phyloP scores from a whole-genome alignment of 2,113 vertebrate genomes.

The Crotalus viridis region DNA sequence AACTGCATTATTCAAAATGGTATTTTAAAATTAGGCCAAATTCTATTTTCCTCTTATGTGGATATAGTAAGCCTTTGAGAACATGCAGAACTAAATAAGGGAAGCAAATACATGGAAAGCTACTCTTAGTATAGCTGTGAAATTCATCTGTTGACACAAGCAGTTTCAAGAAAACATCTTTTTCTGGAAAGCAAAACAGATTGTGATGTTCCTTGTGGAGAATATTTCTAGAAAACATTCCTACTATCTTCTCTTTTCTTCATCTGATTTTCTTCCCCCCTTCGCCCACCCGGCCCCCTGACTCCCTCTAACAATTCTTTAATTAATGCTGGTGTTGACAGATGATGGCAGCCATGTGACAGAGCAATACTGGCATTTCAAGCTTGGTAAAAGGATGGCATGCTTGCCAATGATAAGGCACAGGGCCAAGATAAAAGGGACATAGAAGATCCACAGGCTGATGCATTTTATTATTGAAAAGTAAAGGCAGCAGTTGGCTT shows the following conservation, averaged over 20 bases:
- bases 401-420: not conserved
- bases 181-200: constrained; percentile 65
- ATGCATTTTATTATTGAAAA: not conserved
- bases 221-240: constrained; percentile 55
- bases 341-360: constrained; percentile 2
- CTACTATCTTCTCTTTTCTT: constrained; percentile 46
- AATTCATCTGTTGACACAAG: constrained; percentile 60
- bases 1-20: constrained; percentile 23
- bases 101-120: constrained; percentile 46
- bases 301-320: constrained; percentile 33
- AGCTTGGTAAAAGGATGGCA: constrained; percentile 3
- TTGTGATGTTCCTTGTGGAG: constrained; percentile 55
- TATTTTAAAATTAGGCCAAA: constrained; percentile 32
- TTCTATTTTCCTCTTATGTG: constrained; percentile 16
- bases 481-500: not conserved
- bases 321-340: constrained; percentile 38
- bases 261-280: constrained; percentile 29
- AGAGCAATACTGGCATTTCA: constrained; percentile 14
- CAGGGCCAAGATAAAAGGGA: not conserved
- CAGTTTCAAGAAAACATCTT: constrained; percentile 60
- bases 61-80: constrained; percentile 18
- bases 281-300: not conserved
- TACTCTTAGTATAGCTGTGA: constrained; percentile 54
- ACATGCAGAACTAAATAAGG: constrained; percentile 42
- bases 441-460: not conserved